Conservation (phyloP, 2,888 invertebrate species). For the Chloromyia formosa region DNA sequence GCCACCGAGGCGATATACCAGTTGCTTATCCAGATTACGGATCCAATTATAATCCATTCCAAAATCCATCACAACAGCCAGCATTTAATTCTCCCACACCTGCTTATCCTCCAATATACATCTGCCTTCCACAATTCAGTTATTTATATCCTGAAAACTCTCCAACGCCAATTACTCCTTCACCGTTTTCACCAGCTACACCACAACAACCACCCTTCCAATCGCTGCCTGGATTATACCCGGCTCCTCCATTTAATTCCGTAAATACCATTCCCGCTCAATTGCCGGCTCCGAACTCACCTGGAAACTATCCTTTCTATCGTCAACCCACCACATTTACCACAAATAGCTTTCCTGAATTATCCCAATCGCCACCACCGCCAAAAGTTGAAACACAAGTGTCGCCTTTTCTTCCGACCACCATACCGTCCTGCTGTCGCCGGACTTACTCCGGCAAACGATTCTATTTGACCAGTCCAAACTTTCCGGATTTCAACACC, state of each 20-base stretch:
- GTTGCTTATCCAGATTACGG: not conserved
- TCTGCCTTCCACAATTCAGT: constrained; percentile 13
- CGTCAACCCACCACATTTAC: not conserved
- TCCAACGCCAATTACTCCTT: constrained; percentile 7
- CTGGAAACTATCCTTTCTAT: not conserved
- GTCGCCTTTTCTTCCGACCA: constrained; percentile 52
- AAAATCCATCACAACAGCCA: constrained; percentile 3
- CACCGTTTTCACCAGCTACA: not conserved
- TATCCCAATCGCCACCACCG: constrained; percentile 46
- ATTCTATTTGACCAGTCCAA: constrained; percentile 68
- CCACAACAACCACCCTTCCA: not conserved
- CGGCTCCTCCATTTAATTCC: not conserved
- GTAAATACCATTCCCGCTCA: not conserved
- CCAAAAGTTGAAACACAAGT: constrained; percentile 42
- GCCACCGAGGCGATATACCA: not conserved
- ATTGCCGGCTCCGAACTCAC: not conserved
- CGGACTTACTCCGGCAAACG: constrained; percentile 62
- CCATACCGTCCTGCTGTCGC: constrained; percentile 61
- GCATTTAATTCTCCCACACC: not conserved
- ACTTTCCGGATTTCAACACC: constrained; percentile 65
- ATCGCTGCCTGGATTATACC: not conserved
- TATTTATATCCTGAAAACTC: not conserved
- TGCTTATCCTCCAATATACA: not conserved
- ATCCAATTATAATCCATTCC: not conserved
- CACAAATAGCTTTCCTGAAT: constrained; percentile 31